These are phyloP conservation scores for Neocrepidodera transversa DNA, from an alignment of 2,888 invertebrate genomes.

Conservation along the genomic window DNA sequence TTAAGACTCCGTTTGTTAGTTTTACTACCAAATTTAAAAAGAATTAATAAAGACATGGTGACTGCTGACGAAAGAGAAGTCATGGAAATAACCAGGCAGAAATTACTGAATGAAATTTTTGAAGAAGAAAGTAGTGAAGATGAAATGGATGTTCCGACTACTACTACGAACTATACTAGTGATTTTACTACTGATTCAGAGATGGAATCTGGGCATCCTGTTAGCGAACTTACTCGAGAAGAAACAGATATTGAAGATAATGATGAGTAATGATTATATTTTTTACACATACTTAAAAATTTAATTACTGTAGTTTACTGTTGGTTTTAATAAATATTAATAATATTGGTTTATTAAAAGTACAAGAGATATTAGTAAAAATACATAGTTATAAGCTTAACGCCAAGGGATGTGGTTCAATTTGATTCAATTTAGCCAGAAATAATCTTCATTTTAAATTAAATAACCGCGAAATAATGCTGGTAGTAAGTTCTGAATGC, in stretches of 20 bases:
- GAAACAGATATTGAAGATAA: not conserved
- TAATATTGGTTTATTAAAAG: no score
- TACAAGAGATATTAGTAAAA: no score
- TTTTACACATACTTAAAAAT: no score
- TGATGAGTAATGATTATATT: no score
- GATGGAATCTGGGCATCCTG: constrained; percentile 24
- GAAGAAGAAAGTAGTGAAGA: constrained; percentile 53
- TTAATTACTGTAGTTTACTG: no score
- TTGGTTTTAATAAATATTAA: no score
- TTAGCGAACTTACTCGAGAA: not conserved
- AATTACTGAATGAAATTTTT: constrained; percentile 53
- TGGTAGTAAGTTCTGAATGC: no score
- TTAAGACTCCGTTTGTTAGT: constrained; percentile 59
- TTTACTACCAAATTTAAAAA: constrained; percentile 63
- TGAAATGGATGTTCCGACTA: constrained; percentile 40
- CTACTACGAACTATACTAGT: constrained; percentile 33
- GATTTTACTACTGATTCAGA: constrained; percentile 43
- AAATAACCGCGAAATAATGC: no score
- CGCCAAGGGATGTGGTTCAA: no score
- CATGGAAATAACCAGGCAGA: constrained; percentile 46
- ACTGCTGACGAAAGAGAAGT: constrained; percentile 63
- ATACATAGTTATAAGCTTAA: no score
- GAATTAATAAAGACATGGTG: constrained; percentile 64
- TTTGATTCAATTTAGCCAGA: no score
- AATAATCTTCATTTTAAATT: no score